phyloP scores from a whole-genome alignment of 2,113 vertebrate species.

The Blennius ocellaris region DNA sequence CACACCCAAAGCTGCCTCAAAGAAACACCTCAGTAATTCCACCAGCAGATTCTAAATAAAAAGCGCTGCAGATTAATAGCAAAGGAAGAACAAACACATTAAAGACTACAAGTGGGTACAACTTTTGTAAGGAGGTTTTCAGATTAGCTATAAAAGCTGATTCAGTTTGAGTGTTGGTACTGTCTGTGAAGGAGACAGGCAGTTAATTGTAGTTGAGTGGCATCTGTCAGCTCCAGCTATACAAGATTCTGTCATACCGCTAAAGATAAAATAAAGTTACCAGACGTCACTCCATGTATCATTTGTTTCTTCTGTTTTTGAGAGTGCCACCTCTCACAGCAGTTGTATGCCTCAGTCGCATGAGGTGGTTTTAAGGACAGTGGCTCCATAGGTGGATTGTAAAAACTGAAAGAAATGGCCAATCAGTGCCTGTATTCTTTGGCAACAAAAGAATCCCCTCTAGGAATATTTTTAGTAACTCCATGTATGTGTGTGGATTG shows the following conservation, averaged over 20 bases:
- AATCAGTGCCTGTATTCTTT: no score
- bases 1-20: background rate
- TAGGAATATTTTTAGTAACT: no score
- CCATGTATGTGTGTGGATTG: no score
- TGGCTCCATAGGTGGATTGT: no score
- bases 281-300: background rate
- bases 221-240: constrained; percentile 1
- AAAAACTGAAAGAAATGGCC: no score
- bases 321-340: background rate
- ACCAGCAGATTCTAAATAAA: background rate
- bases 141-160: constrained; percentile 2
- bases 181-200: background rate
- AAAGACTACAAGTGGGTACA: background rate
- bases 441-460: no score
- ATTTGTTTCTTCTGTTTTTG: background rate
- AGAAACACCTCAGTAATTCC: constrained; percentile 9
- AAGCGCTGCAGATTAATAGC: background rate
- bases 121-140: background rate
- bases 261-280: background rate
- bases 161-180: background rate
- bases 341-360: background rate
- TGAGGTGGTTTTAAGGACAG: no score
- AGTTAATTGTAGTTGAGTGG: background rate
- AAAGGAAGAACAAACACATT: background rate
- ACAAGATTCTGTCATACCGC: background rate